phyloP scores from a whole-genome alignment of 30 jellyfish, hydroid and myxozoan genomes.

The Cassiopea andromeda region DNA sequence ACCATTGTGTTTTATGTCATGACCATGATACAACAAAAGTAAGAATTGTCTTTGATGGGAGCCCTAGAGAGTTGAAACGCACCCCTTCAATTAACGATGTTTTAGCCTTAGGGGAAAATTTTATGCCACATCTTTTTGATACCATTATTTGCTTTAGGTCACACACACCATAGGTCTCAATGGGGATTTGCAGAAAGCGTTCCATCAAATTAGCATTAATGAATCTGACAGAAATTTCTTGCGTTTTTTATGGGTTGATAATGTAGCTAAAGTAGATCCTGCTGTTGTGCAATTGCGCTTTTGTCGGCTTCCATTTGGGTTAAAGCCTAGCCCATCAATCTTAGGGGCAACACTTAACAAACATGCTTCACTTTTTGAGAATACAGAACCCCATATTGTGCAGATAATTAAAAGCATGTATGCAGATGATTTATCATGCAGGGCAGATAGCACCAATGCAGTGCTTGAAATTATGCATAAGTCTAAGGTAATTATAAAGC shows the following conservation, averaged over 20 bases:
- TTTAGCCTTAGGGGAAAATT: conserved; percentile 15
- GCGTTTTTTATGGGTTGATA: no score
- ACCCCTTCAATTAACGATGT: conserved; percentile 24
- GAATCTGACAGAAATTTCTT: background rate
- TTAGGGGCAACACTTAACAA: background rate
- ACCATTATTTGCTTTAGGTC: background rate
- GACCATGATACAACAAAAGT: conserved; percentile 41
- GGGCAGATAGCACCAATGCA: background rate
- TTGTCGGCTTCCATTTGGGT: background rate
- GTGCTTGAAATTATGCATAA: background rate
- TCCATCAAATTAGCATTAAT: conserved; percentile 2
- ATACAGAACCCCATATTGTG: no score
- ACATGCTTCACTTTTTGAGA: background rate
- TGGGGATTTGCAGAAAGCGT: background rate
- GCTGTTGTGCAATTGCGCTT: no score
- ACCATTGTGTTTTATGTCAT: conserved; percentile 3
- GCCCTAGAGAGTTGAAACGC: background rate
- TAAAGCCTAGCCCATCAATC: conserved; percentile 1
- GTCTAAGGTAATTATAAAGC: background rate
- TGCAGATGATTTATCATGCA: background rate
- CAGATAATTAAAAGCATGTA: no score
- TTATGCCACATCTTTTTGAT: conserved; percentile 28
- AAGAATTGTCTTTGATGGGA: conserved; percentile 27
- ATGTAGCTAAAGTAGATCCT: no score
- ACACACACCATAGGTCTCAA: background rate